Base-by-base conservation (phyloP, 2,113 vertebrate genomes). In the Prionailurus bengalensis region DNA sequence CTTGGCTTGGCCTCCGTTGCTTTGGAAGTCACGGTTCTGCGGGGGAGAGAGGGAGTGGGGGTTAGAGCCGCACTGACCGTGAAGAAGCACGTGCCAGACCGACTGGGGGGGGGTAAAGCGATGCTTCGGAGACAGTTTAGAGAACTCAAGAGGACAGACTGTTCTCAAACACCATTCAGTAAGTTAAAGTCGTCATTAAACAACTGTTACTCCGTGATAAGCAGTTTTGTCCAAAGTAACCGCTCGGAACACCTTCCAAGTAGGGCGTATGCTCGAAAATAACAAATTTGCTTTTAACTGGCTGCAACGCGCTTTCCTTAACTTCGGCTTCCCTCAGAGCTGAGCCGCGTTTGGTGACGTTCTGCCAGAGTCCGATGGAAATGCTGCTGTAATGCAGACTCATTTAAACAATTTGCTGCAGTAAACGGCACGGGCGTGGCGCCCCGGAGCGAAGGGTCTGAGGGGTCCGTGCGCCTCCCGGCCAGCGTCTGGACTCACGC, bases 401-500 rank as follows among this genome's bases (percentile, higher is more conserved):
- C 11, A 14, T 31, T 48, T 7, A 63, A 29, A 11, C 58, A 1
- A 11, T 15, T 27, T 7, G 5, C 25, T 21, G 12, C 7, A n/a
- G 31, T 11, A 13, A 1, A 4, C 2, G 15, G 5, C 21, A 2
- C 3, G 51, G 31, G 7, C 14, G 31, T 5, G 13, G 4, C 19
- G 14, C 19, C 23, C 23, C 2, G 0, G 19, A 16, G 31, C 23
- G 2, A 15, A 8, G 48, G 10, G 15, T 6, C 58, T 17, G 14
- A 15, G 14, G 25, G 33, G 12, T 4, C 29, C 12, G 6, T 76
- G n/a, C 27, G 7, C 14, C 6, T 14, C 76, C 15, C 27, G 63
- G 16, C 2, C n/a, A 7, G 17, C 1, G 1, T 51, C 31, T 4
- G 1, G 25, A 5, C 8, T 0, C 10, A 1, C 19, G 29, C 0